phyloP scores from a whole-genome alignment of 2,113 vertebrate species.

The Myanophis thanlyinensis region DNA sequence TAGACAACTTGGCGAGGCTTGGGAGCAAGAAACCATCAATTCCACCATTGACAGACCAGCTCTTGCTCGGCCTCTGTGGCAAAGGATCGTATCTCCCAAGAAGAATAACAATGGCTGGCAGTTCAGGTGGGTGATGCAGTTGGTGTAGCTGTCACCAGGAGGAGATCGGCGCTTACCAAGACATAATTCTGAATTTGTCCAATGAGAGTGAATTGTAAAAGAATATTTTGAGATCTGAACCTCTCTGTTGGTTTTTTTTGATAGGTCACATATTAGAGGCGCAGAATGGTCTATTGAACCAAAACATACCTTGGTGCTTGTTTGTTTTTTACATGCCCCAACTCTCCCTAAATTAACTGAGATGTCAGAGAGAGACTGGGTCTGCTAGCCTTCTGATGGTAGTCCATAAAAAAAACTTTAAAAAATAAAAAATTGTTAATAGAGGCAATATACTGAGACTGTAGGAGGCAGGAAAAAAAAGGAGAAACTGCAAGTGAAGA shows the following conservation, averaged over 20 bases:
- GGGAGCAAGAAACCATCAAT: background rate
- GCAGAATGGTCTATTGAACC: background rate
- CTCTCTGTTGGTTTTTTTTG: background rate
- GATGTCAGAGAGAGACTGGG: background rate
- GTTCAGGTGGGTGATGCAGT: constrained; percentile 4
- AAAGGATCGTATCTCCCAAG: background rate
- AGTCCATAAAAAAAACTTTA: background rate
- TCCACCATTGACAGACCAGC: background rate
- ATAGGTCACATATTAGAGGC: background rate
- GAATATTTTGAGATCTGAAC: background rate
- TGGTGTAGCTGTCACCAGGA: background rate
- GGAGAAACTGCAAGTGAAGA: background rate
- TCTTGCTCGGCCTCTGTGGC: background rate
- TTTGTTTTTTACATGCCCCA: background rate
- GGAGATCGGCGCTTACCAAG: background rate
- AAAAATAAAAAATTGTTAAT: background rate
- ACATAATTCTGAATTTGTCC: background rate
- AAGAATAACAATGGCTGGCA: background rate
- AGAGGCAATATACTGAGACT: background rate
- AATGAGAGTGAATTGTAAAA: background rate
- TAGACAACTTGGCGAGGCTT: background rate
- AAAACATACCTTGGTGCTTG: background rate
- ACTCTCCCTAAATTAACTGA: background rate
- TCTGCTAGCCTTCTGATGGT: background rate
- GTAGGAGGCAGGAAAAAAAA: background rate